These are phyloP conservation scores for Ectropis crepuscularia DNA, from an alignment of 2,888 invertebrate species.

Conservation along the genomic window DNA sequence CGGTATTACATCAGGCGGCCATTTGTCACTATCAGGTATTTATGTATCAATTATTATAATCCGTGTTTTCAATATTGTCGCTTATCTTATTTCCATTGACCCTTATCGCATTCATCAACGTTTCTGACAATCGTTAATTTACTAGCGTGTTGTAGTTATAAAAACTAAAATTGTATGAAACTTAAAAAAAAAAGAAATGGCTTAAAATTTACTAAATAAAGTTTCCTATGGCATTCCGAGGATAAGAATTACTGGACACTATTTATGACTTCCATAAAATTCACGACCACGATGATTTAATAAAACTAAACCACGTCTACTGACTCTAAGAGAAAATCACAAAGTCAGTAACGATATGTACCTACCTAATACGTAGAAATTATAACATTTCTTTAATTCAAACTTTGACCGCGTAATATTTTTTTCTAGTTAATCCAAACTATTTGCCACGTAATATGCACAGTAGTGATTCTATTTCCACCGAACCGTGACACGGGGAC, in stretches of 20 bases:
- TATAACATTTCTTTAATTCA: no score
- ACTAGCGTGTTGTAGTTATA: background rate
- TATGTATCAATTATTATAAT: constrained; percentile 35
- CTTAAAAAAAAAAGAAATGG: background rate
- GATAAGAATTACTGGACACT: no score
- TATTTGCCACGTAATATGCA: constrained; percentile 4
- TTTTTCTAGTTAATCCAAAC: background rate
- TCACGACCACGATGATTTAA: no score
- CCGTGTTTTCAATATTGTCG: constrained; percentile 19
- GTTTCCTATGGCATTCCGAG: no score
- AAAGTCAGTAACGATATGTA: no score
- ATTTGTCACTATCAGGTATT: constrained; percentile 26
- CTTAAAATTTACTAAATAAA: no score
- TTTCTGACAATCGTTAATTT: constrained; percentile 9
- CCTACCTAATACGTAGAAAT: no score
- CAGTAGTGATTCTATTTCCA: constrained; percentile 38
- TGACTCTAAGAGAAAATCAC: no score
- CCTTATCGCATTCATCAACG: constrained; percentile 14
- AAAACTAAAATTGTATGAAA: background rate
- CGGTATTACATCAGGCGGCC: constrained; percentile 24
- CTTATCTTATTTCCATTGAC: constrained; percentile 19
- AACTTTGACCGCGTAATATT: no score
- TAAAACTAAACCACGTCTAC: no score
- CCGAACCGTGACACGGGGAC: constrained; percentile 44
- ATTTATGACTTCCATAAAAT: no score